phyloP scores from a whole-genome alignment of 2,888 invertebrate genomes.

The Tetragonula carbonaria region DNA sequence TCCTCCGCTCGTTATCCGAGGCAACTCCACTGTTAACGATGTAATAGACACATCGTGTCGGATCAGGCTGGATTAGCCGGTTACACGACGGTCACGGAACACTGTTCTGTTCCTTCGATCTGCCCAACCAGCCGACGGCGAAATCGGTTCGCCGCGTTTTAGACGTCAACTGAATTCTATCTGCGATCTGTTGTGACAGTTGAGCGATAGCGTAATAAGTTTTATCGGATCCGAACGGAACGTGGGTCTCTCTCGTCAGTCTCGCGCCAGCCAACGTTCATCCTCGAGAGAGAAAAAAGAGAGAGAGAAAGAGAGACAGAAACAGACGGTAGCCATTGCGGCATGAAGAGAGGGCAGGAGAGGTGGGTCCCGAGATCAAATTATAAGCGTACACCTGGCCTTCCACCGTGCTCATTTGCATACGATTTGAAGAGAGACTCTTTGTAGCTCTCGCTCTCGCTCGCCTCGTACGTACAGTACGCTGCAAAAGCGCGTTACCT shows the following conservation, averaged over 20 bases:
- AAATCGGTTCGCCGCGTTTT: constrained; percentile 64
- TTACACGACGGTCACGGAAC: constrained; percentile 55
- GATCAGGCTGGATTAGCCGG: constrained; percentile 62
- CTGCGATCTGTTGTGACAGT: constrained; percentile 78
- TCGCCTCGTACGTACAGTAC: constrained; percentile 42
- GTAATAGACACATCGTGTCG: constrained; percentile 63
- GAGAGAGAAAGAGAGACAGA: too few species aligned
- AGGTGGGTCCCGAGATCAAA: constrained; percentile 62
- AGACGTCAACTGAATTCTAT: constrained; percentile 71
- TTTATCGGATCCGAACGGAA: constrained; percentile 60
- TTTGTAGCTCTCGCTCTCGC: constrained; percentile 20
- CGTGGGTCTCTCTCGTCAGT: constrained; percentile 34
- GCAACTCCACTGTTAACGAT: constrained; percentile 44
- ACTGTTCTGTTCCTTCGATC: constrained; percentile 39
- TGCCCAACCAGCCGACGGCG: constrained; percentile 47
- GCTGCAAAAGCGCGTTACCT: constrained; percentile 26
- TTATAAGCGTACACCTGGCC: constrained; percentile 74
- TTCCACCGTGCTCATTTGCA: constrained; percentile 72
- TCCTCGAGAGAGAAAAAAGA: constrained; percentile 29
- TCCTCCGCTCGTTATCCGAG: constrained; percentile 38
- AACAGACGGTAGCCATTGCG: constrained; percentile 49
- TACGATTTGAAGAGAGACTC: constrained; percentile 74
- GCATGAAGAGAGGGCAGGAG: constrained; percentile 8
- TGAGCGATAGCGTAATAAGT: constrained; percentile 75
- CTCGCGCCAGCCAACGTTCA: constrained; percentile 44